Evolutionary conservation across 2,797 vertebrate genomes (phyloP).

Genomic region (Rhinophrynus dorsalis): DNA sequence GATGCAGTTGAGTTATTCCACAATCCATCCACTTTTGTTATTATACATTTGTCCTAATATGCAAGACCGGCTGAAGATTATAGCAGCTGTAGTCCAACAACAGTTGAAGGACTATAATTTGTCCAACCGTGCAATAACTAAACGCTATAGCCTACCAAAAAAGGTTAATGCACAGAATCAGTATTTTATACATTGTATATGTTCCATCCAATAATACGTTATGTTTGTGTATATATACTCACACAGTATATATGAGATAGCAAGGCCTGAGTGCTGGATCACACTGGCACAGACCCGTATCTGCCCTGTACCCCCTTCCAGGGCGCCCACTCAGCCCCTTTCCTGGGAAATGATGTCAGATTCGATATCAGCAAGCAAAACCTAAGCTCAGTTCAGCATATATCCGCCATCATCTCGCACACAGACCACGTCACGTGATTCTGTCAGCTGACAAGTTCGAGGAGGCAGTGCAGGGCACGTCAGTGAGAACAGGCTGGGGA

Average conservation of each 20-base stretch:
- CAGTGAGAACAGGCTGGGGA: neutral
- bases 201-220: too few relatives aligned
- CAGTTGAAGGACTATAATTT: too few relatives aligned
- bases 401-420: slow-evolving; percentile 38
- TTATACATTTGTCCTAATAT: too few relatives aligned
- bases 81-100: too few relatives aligned
- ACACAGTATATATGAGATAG: neutral
- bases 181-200: too few relatives aligned
- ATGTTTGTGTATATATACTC: too few relatives aligned
- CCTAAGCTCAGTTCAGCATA: slow-evolving; percentile 2
- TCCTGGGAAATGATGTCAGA: neutral
- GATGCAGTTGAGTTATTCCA: too few relatives aligned
- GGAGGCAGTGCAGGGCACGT: neutral
- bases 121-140: too few relatives aligned
- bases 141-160: too few relatives aligned
- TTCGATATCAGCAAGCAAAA: neutral
- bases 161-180: too few relatives aligned
- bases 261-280: neutral
- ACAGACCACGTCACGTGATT: slow-evolving; percentile 12
- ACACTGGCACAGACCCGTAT: neutral
- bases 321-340: neutral
- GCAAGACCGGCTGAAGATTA: too few relatives aligned
- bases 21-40: too few relatives aligned
- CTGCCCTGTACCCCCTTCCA: neutral
- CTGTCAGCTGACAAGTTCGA: slow-evolving; percentile 7